Evolutionary conservation across 2,113 vertebrate genomes (phyloP).

Genomic region (Nothobranchius furzeri): DNA sequence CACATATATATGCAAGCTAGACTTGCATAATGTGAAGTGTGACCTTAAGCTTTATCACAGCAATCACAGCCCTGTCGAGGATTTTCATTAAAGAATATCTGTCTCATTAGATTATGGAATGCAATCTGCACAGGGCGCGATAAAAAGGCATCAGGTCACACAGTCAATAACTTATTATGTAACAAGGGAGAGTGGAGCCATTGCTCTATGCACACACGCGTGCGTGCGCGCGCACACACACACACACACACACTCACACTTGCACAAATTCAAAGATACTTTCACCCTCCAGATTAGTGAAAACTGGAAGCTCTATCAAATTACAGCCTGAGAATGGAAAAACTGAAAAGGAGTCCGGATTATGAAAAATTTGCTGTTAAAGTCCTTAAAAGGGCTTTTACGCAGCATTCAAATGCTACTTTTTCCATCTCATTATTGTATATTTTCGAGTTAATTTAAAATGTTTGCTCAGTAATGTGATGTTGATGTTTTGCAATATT

Average conservation of each 20-base stretch:
- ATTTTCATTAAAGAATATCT: constrained; percentile 74
- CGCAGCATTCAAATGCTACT: constrained; percentile 23
- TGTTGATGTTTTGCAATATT: constrained; percentile 41
- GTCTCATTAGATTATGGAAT: constrained; percentile 73
- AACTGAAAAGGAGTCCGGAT: constrained; percentile 28
- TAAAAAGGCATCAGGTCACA: constrained; percentile 66
- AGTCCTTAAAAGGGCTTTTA: constrained; percentile 29
- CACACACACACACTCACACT: constrained; percentile 3
- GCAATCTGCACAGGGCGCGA: constrained; percentile 65
- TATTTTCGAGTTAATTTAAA: constrained; percentile 48
- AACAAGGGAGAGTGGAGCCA: constrained; percentile 37
- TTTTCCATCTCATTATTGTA: constrained; percentile 32
- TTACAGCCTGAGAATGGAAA: constrained; percentile 31
- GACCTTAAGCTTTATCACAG: constrained; percentile 66
- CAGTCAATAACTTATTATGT: constrained; percentile 73
- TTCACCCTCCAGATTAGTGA: constrained; percentile 37
- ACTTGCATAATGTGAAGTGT: constrained; percentile 50
- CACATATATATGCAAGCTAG: constrained; percentile 15
- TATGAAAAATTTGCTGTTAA: constrained; percentile 35
- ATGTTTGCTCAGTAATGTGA: constrained; percentile 12
- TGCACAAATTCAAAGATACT: not conserved
- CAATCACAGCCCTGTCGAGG: constrained; percentile 57
- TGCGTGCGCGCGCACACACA: not conserved
- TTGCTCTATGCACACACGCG: constrained; percentile 6
- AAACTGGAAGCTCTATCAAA: constrained; percentile 46